A percentile compares a stretch with the other conserved stretches of the same genome.
phyloP scores from a whole-genome alignment of 1,140 invertebrate genomes.

The Leptinotarsa texana region DNA sequence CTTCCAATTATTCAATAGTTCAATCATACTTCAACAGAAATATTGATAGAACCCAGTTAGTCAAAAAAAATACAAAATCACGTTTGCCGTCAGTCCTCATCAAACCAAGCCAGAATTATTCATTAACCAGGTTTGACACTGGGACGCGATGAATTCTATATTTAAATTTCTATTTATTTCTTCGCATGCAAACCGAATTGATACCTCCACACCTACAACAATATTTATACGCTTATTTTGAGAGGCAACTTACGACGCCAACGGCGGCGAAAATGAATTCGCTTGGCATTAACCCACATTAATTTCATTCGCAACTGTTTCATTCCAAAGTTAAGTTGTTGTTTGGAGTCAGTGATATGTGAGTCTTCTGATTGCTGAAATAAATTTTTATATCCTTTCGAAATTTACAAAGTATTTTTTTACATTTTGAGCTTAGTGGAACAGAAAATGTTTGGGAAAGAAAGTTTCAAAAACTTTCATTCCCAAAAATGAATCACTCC shows the following conservation, averaged over 20 bases:
- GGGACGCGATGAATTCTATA: neutral
- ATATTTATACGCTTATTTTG: neutral
- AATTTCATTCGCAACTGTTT: neutral
- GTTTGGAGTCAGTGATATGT: neutral
- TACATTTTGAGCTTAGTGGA: no score
- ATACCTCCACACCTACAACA: neutral
- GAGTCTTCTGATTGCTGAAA: no score
- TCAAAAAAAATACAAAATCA: no score
- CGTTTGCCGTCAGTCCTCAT: no score
- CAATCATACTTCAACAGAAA: no score
- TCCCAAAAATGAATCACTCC: no score
- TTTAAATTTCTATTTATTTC: conserved; percentile 1
- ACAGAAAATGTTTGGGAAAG: no score
- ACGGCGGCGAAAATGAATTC: neutral
- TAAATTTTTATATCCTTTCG: no score
- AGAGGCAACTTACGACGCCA: neutral
- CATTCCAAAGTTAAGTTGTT: neutral
- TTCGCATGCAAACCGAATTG: neutral
- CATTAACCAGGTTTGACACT: neutral
- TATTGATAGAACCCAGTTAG: no score
- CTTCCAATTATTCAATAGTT: no score
- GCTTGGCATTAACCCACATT: neutral
- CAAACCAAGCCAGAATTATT: neutral
- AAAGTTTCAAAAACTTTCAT: no score
- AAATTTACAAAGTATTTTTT: no score